These are phyloP conservation scores for Agapostemon virescens DNA, from an alignment of 2,888 invertebrate species.

Conservation along the genomic window DNA sequence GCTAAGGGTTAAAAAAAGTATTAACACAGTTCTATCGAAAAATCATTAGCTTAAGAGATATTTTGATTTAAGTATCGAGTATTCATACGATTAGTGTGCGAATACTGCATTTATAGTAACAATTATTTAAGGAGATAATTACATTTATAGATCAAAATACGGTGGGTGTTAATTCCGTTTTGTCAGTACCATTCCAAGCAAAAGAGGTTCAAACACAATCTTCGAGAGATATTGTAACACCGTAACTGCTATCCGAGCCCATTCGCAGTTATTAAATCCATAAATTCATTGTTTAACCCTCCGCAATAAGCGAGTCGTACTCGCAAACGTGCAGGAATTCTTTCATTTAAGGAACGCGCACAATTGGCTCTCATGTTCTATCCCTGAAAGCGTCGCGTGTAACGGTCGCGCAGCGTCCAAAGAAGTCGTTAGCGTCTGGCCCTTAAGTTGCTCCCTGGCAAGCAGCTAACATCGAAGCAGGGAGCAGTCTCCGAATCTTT, in stretches of 20 bases:
- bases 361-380: background rate
- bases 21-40: no score
- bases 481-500: constrained; percentile 20
- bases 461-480: constrained; percentile 19
- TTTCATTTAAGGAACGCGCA: background rate
- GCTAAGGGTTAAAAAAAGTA: no score
- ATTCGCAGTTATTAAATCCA: constrained; percentile 1
- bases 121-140: no score
- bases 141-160: no score
- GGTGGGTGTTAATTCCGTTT: background rate
- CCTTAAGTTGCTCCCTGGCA: constrained; percentile 11
- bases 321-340: background rate
- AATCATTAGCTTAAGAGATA: no score
- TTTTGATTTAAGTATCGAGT: no score
- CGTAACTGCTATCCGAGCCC: background rate
- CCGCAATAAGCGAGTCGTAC: background rate
- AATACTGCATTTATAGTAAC: no score
- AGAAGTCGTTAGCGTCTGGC: constrained; percentile 52
- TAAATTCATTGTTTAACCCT: constrained; percentile 2
- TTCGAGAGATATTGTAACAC: background rate
- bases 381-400: background rate
- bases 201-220: background rate
- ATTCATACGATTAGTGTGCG: no score
- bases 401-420: constrained; percentile 2
- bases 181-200: background rate